These are phyloP conservation scores for human (Homo sapiens) DNA, from an alignment of 2,113 vertebrate genomes.

Conservation along the genomic window GRCh38 chr16:22555501-22556000, in stretches of 20 bases:
- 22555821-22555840: slow-evolving; percentile 47
- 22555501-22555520: background rate
- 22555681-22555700: background rate
- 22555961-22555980: background rate
- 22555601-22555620: background rate
- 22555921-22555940: background rate
- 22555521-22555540: background rate
- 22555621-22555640: background rate
- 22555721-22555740: background rate
- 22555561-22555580: background rate
- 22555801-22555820: slow-evolving; percentile 53
- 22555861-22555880: background rate
- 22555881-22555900: slow-evolving; percentile 58
- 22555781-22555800: slow-evolving; percentile 51
- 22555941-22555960: background rate
- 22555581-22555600: background rate
- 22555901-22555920: background rate
- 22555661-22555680: background rate
- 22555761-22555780: background rate
- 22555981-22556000: background rate
- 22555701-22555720: slow-evolving; percentile 30
- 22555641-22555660: background rate
- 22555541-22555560: background rate
- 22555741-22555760: background rate
- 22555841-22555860: background rate